Base-by-base conservation (phyloP, 2,888 invertebrate species). In the Carpatolechia fugitivella region DNA sequence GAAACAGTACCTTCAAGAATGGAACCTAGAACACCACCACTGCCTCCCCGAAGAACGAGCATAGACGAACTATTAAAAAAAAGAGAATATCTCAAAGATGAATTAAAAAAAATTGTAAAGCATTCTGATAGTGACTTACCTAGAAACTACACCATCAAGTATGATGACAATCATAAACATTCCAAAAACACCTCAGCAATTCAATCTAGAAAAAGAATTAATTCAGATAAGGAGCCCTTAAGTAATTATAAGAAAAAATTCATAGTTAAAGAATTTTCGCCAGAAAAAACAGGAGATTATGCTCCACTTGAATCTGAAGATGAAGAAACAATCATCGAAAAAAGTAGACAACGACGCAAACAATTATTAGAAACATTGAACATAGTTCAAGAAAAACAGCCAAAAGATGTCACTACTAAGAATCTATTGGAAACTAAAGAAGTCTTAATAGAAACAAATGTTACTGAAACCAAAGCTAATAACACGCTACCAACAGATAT, bases 291-390 rank as follows among this genome's bases (percentile, higher is more conserved):
- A 64, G 92, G 93, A 61, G 93, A 93, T 56, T 93, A 93, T 58
- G 83, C 91, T 4, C 74, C 78, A 57, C 91, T 94, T 67, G 92
- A 96, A 57, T 92, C 93, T 55, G 94, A 97, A 72, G 97, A 97
- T 68, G 97, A 98, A 80, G 98, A 98, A 82, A 94, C 93, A 61
- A 96, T 98, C 64, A 99, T 99, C 78, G 96, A 97, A 80, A 93
- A 93, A 78, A 92, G 97, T 69, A 92, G 98, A 68, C 95, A 95
- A 77, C 94, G 96, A 73, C 91, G 98, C 35, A 97, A 97, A 81
- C 95, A 96, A 79, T 88, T 99, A 14, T 76, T 98, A 55, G 95
- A 95, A 64, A 83, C 86, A 66, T 69, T 82, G 7, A 76, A 66
- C 55, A 57, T 51, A 38, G 63, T 66, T 11, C 47, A 58, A 36